phyloP scores from a whole-genome alignment of 2,797 vertebrate species.

The Hozukius guyotensis region DNA sequence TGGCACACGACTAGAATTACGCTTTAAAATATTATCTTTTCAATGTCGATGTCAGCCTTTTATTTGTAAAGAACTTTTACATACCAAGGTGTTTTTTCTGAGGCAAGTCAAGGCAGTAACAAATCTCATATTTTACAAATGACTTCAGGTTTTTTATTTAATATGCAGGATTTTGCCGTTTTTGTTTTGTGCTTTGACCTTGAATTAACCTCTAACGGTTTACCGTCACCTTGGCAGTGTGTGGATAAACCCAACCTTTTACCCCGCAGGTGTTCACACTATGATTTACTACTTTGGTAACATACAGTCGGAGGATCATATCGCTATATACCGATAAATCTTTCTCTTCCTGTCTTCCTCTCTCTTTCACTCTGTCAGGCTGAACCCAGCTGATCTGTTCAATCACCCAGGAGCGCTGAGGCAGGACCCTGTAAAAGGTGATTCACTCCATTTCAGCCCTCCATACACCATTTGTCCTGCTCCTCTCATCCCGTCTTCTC shows the following conservation, averaged over 20 bases:
- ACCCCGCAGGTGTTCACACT: slow-evolving; percentile 37
- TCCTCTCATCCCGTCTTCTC: slow-evolving; percentile 30
- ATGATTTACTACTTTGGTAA: slow-evolving; percentile 49
- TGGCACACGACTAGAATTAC: not conserved
- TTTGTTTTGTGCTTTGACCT: not conserved
- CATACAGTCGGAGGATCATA: slow-evolving; percentile 49
- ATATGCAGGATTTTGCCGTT: not conserved
- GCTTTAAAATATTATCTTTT: not conserved
- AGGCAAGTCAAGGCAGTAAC: not conserved
- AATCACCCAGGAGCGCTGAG: slow-evolving; percentile 65
- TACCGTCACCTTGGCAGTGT: not conserved
- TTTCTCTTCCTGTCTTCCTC: slow-evolving; percentile 24
- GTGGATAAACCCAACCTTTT: slow-evolving; percentile 37
- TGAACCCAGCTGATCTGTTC: slow-evolving; percentile 68
- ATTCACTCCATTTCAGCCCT: slow-evolving; percentile 65
- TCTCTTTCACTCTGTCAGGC: slow-evolving; percentile 40
- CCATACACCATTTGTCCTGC: slow-evolving; percentile 51
- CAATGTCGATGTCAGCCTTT: not conserved
- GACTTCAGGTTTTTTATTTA: not conserved
- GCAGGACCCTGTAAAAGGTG: slow-evolving; percentile 67
- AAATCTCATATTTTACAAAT: not conserved
- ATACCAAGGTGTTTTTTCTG: not conserved
- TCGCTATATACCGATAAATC: slow-evolving; percentile 49
- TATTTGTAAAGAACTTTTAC: not conserved
- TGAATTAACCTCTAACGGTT: slow-evolving; percentile 16